Evolutionary conservation across 2,888 invertebrate species (phyloP).

Genomic region (Cyclophora punctaria): DNA sequence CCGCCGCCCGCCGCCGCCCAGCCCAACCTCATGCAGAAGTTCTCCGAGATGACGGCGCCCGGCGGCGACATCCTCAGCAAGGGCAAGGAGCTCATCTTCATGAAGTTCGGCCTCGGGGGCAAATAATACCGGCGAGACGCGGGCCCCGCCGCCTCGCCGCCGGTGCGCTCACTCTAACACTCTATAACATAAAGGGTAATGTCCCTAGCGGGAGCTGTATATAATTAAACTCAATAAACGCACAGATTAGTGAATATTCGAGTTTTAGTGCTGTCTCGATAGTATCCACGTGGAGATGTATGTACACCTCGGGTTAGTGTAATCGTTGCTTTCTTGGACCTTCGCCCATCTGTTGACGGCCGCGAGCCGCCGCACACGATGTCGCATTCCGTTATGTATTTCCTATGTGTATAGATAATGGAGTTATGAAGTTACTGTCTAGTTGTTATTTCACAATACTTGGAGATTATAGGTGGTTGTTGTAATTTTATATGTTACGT

Average conservation of each 20-base stretch:
- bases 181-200: slow-evolving; percentile 38
- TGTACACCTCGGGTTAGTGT: slow-evolving; percentile 53
- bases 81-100: slow-evolving; percentile 95
- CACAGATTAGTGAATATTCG: slow-evolving; percentile 72
- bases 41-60: slow-evolving; percentile 90
- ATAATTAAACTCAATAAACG: slow-evolving; percentile 71
- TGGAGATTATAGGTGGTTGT: slow-evolving; percentile 38
- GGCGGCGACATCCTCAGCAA: slow-evolving; percentile 93
- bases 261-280: slow-evolving; percentile 66
- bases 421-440: slow-evolving; percentile 46
- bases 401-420: slow-evolving; percentile 40
- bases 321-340: slow-evolving; percentile 56
- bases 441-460: slow-evolving; percentile 49
- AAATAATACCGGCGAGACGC: slow-evolving; percentile 73
- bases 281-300: slow-evolving; percentile 51
- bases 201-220: slow-evolving; percentile 56
- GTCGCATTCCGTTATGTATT: slow-evolving; percentile 36
- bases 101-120: slow-evolving; percentile 92
- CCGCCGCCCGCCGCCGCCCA: slow-evolving; percentile 64
- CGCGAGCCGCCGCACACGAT: slow-evolving; percentile 44
- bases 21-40: slow-evolving; percentile 91
- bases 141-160: slow-evolving; percentile 31
- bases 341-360: slow-evolving; percentile 57
- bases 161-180: slow-evolving; percentile 38
- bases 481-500: slow-evolving; percentile 50